These are phyloP conservation scores for Pycnonotus jocosus DNA, from an alignment of 2,113 vertebrate genomes.

Conservation along the genomic window DNA sequence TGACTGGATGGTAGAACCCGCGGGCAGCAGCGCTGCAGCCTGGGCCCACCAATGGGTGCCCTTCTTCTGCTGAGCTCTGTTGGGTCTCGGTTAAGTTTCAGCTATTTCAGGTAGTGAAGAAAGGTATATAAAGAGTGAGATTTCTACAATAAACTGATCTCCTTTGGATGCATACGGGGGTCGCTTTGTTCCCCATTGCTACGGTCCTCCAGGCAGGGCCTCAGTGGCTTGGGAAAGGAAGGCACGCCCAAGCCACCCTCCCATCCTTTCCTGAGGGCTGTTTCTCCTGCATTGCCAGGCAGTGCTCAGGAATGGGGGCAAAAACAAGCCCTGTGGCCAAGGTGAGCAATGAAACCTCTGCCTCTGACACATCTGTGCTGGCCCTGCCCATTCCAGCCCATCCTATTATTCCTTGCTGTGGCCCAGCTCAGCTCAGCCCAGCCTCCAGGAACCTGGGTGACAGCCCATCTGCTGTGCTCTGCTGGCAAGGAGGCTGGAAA, in stretches of 20 bases:
- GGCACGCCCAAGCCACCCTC: not conserved
- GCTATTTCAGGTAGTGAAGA: no score
- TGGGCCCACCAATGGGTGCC: no score
- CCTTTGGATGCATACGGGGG: no score
- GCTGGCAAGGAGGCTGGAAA: not conserved
- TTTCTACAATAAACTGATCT: no score
- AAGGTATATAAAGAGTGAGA: no score
- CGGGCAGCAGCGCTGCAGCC: no score
- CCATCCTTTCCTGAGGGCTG: not conserved
- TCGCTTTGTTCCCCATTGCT: no score
- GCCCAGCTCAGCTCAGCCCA: not conserved
- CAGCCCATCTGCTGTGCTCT: not conserved
- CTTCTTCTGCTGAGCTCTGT: no score
- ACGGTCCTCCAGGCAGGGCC: not conserved
- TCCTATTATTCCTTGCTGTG: not conserved
- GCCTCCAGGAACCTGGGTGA: not conserved
- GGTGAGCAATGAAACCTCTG: not conserved
- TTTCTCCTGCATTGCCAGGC: not conserved
- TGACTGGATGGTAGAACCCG: no score
- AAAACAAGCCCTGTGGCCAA: not conserved
- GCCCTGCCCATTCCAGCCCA: no score
- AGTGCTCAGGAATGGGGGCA: not conserved
- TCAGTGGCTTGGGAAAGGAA: not conserved
- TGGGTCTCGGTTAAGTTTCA: no score
- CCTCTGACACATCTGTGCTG: fast-evolving